Evolutionary conservation across 2,113 vertebrate genomes (phyloP).

Genomic region (Anolis carolinensis): DNA sequence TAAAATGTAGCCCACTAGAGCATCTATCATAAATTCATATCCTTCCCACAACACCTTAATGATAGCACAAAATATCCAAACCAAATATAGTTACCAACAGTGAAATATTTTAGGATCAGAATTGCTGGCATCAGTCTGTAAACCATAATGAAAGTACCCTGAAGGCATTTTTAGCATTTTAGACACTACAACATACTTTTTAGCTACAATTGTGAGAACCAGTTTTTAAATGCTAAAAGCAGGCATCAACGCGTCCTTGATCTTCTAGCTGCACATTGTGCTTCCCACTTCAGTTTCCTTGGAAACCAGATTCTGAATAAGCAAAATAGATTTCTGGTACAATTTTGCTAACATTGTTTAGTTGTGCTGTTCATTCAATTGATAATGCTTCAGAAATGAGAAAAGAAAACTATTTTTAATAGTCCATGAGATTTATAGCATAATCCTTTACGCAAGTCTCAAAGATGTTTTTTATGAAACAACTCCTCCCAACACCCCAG

Average conservation of each 20-base stretch:
- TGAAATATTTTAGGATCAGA: background rate
- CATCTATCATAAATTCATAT: background rate
- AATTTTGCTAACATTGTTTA: slow-evolving; percentile 47
- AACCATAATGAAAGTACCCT: background rate
- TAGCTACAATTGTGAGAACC: slow-evolving; percentile 33
- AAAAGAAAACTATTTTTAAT: slow-evolving; percentile 16
- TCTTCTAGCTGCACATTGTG: background rate
- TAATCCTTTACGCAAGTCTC: background rate
- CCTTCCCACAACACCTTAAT: background rate
- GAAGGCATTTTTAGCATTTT: background rate
- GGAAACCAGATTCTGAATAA: slow-evolving; percentile 57
- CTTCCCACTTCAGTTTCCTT: slow-evolving; percentile 57
- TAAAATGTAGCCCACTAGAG: too few species aligned
- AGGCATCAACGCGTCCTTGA: slow-evolving; percentile 35
- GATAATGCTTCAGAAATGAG: background rate
- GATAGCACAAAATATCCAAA: background rate
- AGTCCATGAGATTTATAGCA: background rate
- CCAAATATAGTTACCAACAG: too few species aligned
- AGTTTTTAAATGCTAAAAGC: slow-evolving; percentile 30
- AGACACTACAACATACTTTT: slow-evolving; percentile 4
- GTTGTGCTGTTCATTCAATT: slow-evolving; percentile 31
- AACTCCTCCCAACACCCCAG: too few species aligned
- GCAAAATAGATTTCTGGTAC: slow-evolving; percentile 34
- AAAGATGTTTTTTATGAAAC: background rate
- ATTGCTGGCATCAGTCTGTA: background rate